A percentile compares a stretch with the other conserved stretches of the same genome.
These are phyloP conservation scores for Plagiodera versicolora DNA, from an alignment of 2,888 invertebrate species.

Conservation along the genomic window DNA sequence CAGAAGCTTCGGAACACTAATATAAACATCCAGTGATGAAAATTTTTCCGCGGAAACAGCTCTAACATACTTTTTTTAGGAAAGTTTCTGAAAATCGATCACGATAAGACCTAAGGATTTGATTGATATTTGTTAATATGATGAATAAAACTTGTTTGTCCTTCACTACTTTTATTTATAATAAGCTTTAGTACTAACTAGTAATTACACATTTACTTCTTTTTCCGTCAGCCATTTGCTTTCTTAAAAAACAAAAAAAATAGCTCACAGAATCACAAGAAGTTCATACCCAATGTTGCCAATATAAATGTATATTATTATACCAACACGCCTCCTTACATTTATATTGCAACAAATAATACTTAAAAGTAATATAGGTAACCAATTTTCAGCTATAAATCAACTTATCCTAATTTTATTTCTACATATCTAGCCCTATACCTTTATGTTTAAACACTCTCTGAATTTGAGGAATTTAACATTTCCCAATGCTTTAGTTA, in stretches of 20 bases:
- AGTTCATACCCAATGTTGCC: too few relatives aligned
- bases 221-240: not conserved
- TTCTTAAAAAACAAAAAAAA: not conserved
- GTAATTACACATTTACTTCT: not conserved
- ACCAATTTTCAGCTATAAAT: slow-evolving; percentile 2
- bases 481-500: slow-evolving; percentile 28
- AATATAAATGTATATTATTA: not conserved
- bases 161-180: not conserved
- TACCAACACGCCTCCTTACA: slow-evolving; percentile 3
- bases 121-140: slow-evolving; percentile 8
- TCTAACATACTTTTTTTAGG: too few relatives aligned
- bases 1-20: too few relatives aligned
- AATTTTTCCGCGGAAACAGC: too few relatives aligned
- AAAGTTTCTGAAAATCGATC: too few relatives aligned
- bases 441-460: slow-evolving; percentile 16
- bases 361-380: not conserved
- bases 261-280: too few relatives aligned
- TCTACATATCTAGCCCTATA: slow-evolving; percentile 3
- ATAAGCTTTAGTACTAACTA: not conserved
- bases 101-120: too few relatives aligned
- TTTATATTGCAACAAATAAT: slow-evolving; percentile 2
- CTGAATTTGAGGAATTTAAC: slow-evolving; percentile 25
- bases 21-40: too few relatives aligned
- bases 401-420: slow-evolving; percentile 4
- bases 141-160: slow-evolving; percentile 5